phyloP scores from a whole-genome alignment of 2,888 invertebrate genomes.

The Lingula anatina region DNA sequence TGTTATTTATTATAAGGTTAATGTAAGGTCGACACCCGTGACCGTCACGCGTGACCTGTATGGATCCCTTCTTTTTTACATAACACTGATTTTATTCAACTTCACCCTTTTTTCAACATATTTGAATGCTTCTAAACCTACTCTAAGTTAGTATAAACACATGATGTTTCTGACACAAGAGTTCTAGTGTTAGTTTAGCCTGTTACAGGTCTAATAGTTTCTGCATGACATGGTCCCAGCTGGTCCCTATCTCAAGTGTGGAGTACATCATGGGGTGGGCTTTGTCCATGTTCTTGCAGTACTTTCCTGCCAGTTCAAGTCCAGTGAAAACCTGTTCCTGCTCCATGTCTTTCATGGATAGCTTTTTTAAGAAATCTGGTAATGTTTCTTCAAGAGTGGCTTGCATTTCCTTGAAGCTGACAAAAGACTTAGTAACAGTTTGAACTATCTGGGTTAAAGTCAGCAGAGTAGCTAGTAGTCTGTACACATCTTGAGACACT shows the following conservation, averaged over 20 bases:
- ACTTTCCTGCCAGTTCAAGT: conserved; percentile 7
- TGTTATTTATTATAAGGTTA: too few species aligned
- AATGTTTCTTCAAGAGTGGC: too few species aligned
- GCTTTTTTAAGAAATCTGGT: background rate
- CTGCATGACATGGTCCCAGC: conserved; percentile 15
- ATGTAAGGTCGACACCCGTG: too few species aligned
- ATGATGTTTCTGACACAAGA: too few species aligned
- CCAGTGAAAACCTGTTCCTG: background rate
- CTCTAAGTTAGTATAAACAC: too few species aligned
- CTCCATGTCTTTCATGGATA: background rate
- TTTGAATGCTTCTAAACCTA: too few species aligned
- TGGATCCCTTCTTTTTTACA: too few species aligned
- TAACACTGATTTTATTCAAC: too few species aligned
- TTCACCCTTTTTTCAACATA: too few species aligned
- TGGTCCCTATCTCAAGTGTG: conserved; percentile 17
- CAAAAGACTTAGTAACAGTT: background rate
- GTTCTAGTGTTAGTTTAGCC: too few species aligned
- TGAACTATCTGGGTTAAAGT: background rate
- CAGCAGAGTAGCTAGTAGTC: conserved; percentile 13
- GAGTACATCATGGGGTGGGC: conserved; percentile 15
- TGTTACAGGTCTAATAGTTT: conserved; percentile 11
- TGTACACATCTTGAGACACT: conserved; percentile 12
- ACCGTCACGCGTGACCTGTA: too few species aligned
- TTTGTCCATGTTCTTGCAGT: conserved; percentile 8
- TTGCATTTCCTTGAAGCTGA: background rate